These are phyloP conservation scores for Coluber constrictor DNA, from an alignment of 2,797 vertebrate genomes.

Conservation along the genomic window DNA sequence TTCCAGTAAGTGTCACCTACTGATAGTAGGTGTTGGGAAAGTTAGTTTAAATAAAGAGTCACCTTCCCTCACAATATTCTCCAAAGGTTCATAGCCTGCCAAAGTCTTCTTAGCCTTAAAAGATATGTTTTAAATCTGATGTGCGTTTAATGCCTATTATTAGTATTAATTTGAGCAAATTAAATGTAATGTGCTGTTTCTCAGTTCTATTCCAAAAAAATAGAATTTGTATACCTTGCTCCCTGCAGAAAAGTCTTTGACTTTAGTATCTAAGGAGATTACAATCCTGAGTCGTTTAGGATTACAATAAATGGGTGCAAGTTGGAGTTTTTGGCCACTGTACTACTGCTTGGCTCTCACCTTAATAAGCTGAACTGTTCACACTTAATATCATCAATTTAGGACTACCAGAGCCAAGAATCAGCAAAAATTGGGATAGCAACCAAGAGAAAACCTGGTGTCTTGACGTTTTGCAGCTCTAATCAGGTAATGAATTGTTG, in stretches of 20 bases:
- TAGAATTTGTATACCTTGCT: background rate
- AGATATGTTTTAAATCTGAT: background rate
- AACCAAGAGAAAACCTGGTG: background rate
- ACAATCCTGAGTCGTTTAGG: background rate
- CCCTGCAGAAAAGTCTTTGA: background rate
- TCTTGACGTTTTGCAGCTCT: background rate
- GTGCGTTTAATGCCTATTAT: background rate
- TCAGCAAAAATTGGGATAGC: background rate
- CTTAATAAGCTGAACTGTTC: background rate
- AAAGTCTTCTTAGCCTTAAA: background rate
- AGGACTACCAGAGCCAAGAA: background rate
- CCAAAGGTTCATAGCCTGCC: background rate
- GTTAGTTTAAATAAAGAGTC: background rate
- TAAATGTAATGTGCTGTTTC: background rate
- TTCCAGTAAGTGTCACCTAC: background rate
- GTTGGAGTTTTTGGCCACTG: background rate
- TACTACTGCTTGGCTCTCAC: background rate
- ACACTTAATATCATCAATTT: background rate
- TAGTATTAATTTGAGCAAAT: background rate
- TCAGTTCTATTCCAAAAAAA: background rate
- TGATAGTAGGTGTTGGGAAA: background rate
- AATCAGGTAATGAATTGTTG: background rate
- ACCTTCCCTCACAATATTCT: background rate
- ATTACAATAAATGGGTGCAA: background rate
- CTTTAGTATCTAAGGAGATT: background rate